Percentiles rank a stretch among this genome's conserved stretches.
These are phyloP conservation scores for Petrophora chlorosata DNA, from an alignment of 2,888 invertebrate species.

Conservation along the genomic window DNA sequence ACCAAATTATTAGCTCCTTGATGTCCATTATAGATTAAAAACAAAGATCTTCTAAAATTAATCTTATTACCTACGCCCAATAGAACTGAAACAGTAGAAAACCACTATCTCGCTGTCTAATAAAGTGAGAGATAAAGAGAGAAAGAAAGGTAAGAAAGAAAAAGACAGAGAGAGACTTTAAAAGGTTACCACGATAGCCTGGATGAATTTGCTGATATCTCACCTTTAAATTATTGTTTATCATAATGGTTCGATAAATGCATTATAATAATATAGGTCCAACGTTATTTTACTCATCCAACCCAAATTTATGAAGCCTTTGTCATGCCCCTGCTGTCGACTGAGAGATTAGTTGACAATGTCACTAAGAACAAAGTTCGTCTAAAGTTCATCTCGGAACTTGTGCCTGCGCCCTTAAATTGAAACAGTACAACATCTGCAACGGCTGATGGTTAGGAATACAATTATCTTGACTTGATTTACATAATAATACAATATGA, in stretches of 20 bases:
- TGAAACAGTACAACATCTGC: constrained; percentile 81
- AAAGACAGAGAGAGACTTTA: no score
- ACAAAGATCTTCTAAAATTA: no score
- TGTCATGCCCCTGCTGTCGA: constrained; percentile 57
- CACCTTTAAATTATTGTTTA: neutral
- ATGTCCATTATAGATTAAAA: no score
- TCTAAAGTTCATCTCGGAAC: constrained; percentile 71
- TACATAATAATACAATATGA: neutral
- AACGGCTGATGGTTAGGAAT: constrained; percentile 72
- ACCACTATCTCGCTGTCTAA: no score
- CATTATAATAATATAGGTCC: constrained; percentile 1
- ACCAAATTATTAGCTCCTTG: no score
- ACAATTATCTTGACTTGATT: constrained; percentile 50
- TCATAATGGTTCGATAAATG: neutral
- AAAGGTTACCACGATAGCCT: no score
- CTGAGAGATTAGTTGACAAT: constrained; percentile 79
- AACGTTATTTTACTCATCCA: constrained; percentile 26
- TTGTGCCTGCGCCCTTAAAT: constrained; percentile 76
- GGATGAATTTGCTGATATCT: no score
- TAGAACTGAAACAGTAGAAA: no score
- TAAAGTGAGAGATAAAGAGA: no score
- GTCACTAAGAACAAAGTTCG: constrained; percentile 73
- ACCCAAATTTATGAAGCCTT: constrained; percentile 48
- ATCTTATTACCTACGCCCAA: no score
- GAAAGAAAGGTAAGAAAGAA: no score